Percentiles rank a stretch among this genome's conserved stretches.
These are phyloP conservation scores for Cyrtorhinus lividipennis DNA, from an alignment of 1,140 invertebrate species.

Conservation along the genomic window DNA sequence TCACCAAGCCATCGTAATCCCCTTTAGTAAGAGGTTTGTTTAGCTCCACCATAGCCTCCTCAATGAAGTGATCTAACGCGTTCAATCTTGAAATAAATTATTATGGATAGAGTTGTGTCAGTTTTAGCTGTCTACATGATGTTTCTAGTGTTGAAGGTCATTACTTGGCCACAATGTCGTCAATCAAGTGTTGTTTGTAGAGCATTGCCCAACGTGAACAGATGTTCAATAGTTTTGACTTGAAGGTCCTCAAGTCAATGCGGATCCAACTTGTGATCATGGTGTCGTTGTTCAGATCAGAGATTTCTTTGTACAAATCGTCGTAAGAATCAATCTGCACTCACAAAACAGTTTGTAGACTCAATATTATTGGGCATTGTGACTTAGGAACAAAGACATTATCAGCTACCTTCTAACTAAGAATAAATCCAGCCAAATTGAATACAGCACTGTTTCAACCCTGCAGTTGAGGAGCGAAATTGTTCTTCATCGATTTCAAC, in stretches of 20 bases:
- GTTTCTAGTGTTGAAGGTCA: too few relatives aligned
- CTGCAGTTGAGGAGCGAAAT: too few relatives aligned
- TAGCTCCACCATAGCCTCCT: constrained; percentile 40
- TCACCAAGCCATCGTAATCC: constrained; percentile 36
- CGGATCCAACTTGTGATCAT: constrained; percentile 57
- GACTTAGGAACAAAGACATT: background rate
- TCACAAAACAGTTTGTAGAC: too few relatives aligned
- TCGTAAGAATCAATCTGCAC: constrained; percentile 45
- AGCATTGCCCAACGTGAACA: constrained; percentile 62
- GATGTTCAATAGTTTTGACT: constrained; percentile 55
- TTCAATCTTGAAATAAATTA: too few relatives aligned
- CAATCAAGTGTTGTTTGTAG: constrained; percentile 60
- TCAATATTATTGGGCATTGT: background rate
- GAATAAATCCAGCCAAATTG: too few relatives aligned
- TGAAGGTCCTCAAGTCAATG: constrained; percentile 53
- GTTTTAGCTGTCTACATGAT: too few relatives aligned
- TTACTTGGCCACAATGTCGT: constrained; percentile 50
- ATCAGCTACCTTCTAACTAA: too few relatives aligned
- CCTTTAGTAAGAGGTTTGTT: constrained; percentile 32
- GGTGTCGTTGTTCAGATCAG: constrained; percentile 31
- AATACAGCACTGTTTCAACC: too few relatives aligned
- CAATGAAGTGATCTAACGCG: constrained; percentile 44
- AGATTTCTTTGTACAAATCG: constrained; percentile 40
- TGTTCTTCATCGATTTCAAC: too few relatives aligned
- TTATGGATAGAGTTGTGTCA: too few relatives aligned